Base-by-base conservation (phyloP, 2,888 invertebrate species). In the Eupithecia inturbata region DNA sequence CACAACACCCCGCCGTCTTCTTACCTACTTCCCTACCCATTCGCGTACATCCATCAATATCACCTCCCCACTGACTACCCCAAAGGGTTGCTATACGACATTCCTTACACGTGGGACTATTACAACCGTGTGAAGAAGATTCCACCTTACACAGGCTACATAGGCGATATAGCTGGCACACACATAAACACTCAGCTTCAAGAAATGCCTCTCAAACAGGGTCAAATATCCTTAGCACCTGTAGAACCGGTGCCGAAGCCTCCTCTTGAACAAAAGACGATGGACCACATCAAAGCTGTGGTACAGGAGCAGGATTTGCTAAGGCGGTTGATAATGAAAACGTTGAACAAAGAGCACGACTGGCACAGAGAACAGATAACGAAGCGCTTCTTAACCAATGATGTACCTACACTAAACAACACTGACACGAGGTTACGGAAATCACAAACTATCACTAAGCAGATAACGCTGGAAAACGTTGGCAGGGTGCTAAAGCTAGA, bases 381-480 rank as follows among this genome's bases (percentile, higher is more conserved):
- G 57, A 26, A 26, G 4, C 57, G 57, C 4, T 57, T 57, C 26
- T 4, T 57, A 57, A 57, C 57, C 12, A 57, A 57, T 22, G 57
- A 57, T 26, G 12, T 22, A 26, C 5, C 3, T 26, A 22, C 22
- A 53, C 12, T 26, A 57, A 57, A 57, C 1, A 57, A 57, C 26
- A 57, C 57, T 22, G 12, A 26, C 26, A 14, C 69, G 4, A 64
- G 63, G 16, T 10, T 64, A 64, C 10, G 19, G 2, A 89, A 85
- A 66, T 82, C 89, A 0, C 81, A 89, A 39, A 86, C 89, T 1
- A 5, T 89, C n/a, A 87, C 86, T 71, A 92, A 89, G 75, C 91
- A 87, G 69, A 77, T 92, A 0, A 91, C 88, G 70, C 77, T 93
- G 10, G 93, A 93, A 71, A 89, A 85, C 79, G 88, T 93, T 1